Evolutionary conservation across 1,140 invertebrate species (phyloP), one percentile per base, ranked within the genome.

Genomic region (Tribolium castaneum): DNA sequence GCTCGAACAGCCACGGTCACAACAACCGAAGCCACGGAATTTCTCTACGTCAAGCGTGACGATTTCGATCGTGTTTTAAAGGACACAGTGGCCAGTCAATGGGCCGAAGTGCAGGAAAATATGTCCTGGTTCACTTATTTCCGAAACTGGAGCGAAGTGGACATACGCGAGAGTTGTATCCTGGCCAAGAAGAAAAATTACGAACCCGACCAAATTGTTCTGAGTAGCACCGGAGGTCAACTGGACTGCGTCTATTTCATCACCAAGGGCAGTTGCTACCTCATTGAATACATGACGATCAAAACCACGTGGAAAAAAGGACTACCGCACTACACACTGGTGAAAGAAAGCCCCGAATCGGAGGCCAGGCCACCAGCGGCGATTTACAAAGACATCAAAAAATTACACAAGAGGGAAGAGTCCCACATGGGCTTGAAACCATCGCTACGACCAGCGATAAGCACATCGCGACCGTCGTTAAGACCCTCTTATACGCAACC

Each of bases 61-160:
- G 88, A 91, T 82, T 92, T 92, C 79, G 88, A 92, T 76, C 86
- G 86, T 70, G 85, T 91, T n/a, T 85, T 93, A 12, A 90, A 89
- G 82, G 83, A 84, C 2, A 87, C 87, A 6, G 87, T 92, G 1
- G 86, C 90, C 80, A 87, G 89, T 62, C 88, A 91, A 79, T 92
- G 91, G 91, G 88, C 91, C 22, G 85, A 90, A 80, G 87, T 92
- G 9, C 85, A 86, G n/a, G 86, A 86, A 16, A 90, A 90, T 0
- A 88, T 93, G 86, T 85, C 87, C 1, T 87, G 88, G 51, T 92
- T 92, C 77, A 89, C 90, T 51, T 93, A 93, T 80, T 93, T 92
- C 82, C 89, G 91, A 78, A 86, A 87, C 3, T 90, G 92, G 85
- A 88, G 90, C 78, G 88, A 90, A 80, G 86, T 89, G 2, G 87